Evolutionary conservation across 2,888 invertebrate genomes (phyloP), one percentile per base, ranked within the genome.

Genomic region (Hemithea aestivaria): DNA sequence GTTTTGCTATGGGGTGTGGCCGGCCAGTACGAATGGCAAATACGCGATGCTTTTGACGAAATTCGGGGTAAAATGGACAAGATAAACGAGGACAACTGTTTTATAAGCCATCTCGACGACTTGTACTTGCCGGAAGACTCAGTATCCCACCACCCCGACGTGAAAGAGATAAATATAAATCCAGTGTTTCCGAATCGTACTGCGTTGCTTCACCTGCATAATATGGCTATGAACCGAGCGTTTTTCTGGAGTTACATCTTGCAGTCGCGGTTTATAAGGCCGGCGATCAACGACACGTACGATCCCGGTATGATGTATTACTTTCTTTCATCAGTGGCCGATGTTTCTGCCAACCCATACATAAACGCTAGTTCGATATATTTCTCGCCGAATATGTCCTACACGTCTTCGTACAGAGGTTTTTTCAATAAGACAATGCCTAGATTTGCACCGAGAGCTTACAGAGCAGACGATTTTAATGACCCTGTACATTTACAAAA

Each of bases 271-370:
- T 96, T 96, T 58, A 96, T 96, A 53, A 88, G 96, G 16, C 96
- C 96, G 0, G 95, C 95, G 0, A 95, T 95, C 10, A 96, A 96
- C 67, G 96, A 96, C 62, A 95, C 96, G 0, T 96, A 96, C 57
- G 98, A 98, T 80, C 98, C 98, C 0, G 98, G 98, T 35, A 96
- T 99, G 93, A 96, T 98, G 96, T 98, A 98, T 68, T 97, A 97
- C 66, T 97, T 97, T 69, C 83, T 98, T 26, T 97, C 98, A 0
- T 94, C 96, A 0, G 95, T 97, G 0, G 97, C 99, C 0, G 98
- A 99, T 73, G 95, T 99, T 0, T 94, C 98, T 0, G 91, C 97
- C 0, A 98, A 97, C 78, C 94, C 94, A 0, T 93, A 94, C 55
- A 94, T 97, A 48, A 97, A 97, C 67, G 95, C 97, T 35, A 96